These are phyloP conservation scores for Falcaria lacertinaria DNA, from an alignment of 2,888 invertebrate genomes.

Conservation along the genomic window DNA sequence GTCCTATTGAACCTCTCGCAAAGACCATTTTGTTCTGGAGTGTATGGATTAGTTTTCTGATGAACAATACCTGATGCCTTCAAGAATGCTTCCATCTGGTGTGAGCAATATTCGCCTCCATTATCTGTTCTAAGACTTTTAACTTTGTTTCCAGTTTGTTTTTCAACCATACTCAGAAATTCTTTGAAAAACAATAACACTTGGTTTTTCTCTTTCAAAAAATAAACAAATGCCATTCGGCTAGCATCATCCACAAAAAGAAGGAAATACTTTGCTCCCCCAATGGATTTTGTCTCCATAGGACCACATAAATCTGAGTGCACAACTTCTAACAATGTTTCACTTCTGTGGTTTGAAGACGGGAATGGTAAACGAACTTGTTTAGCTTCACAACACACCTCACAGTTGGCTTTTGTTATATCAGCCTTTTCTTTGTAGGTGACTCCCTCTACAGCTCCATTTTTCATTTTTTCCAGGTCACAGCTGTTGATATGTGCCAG, in stretches of 20 bases:
- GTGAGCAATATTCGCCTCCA: too few species aligned
- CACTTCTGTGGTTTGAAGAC: slow-evolving; percentile 7
- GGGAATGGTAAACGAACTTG: slow-evolving; percentile 27
- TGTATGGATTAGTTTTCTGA: too few species aligned
- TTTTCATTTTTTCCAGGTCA: slow-evolving; percentile 13
- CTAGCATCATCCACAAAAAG: slow-evolving; percentile 35
- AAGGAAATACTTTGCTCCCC: slow-evolving; percentile 18
- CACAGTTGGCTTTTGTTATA: slow-evolving; percentile 4
- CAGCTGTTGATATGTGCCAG: slow-evolving; percentile 18
- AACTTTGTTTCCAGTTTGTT: slow-evolving; percentile 11
- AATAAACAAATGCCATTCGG: slow-evolving; percentile 22
- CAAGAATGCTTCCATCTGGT: too few species aligned
- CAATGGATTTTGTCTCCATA: slow-evolving; percentile 7
- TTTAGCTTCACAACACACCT: slow-evolving; percentile 25
- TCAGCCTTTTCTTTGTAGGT: slow-evolving; percentile 9
- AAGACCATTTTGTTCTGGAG: too few species aligned
- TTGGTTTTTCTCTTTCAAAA: slow-evolving; percentile 24
- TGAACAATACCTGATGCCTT: too few species aligned
- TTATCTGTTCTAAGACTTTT: background rate
- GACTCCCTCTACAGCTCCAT: slow-evolving; percentile 17
- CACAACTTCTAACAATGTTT: slow-evolving; percentile 10
- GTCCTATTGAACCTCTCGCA: too few species aligned
- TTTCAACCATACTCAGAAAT: slow-evolving; percentile 15
- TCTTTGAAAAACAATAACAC: slow-evolving; percentile 15
- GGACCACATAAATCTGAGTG: slow-evolving; percentile 20